Conservation (phyloP, 2,888 invertebrate species). For the Coremacera marginata region DNA sequence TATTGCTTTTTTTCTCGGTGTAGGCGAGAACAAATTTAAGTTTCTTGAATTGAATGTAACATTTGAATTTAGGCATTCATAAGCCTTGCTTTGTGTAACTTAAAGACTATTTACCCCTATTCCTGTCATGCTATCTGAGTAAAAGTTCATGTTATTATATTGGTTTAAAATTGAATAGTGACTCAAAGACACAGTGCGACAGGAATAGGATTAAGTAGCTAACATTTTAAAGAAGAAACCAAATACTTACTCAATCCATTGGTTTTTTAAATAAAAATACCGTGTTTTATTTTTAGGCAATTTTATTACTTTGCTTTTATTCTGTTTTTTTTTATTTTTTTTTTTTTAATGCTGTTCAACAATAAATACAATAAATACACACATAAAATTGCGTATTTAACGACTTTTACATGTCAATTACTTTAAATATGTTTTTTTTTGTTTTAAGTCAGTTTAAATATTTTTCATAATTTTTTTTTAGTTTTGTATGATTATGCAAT, state of each 20-base stretch:
- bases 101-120: too few species aligned
- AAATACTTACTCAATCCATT: background rate
- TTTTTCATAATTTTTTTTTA: constrained; percentile 4
- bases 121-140: too few species aligned
- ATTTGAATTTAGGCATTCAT: too few species aligned
- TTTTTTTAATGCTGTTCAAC: constrained; percentile 51
- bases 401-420: constrained; percentile 46
- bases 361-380: constrained; percentile 59
- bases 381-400: constrained; percentile 48
- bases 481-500: background rate
- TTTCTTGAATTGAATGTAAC: too few species aligned
- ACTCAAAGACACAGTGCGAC: too few species aligned
- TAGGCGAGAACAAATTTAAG: too few species aligned
- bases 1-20: too few species aligned
- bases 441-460: constrained; percentile 7
- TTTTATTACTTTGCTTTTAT: constrained; percentile 53
- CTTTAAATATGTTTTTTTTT: constrained; percentile 42
- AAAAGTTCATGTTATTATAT: too few species aligned
- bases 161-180: too few species aligned
- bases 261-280: background rate
- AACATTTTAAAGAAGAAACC: too few species aligned
- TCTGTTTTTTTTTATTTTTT: constrained; percentile 26
- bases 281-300: constrained; percentile 46
- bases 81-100: too few species aligned
- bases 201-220: too few species aligned